Conservation (phyloP, 2,888 invertebrate genomes). For the Caenorhabditis imperialis region DNA sequence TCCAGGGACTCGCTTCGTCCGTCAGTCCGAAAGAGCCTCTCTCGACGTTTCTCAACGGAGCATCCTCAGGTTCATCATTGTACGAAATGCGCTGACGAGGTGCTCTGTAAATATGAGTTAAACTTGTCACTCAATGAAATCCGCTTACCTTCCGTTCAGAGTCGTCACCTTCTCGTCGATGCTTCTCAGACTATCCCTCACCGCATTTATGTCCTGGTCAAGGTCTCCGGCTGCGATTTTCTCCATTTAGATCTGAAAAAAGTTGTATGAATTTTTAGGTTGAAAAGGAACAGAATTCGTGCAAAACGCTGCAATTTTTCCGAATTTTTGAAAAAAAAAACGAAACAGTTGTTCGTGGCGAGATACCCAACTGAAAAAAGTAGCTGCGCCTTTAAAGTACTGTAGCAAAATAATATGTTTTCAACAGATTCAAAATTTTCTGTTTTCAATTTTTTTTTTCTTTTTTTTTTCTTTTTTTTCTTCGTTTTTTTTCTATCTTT, state of each 20-base stretch:
- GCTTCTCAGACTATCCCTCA: constrained; percentile 29
- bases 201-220: constrained; percentile 37
- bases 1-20: constrained; percentile 16
- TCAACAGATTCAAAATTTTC: too few relatives aligned
- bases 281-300: not conserved
- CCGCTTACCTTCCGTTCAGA: constrained; percentile 32
- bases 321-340: too few relatives aligned
- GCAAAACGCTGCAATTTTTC: too few relatives aligned
- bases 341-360: not conserved
- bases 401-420: not conserved
- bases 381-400: not conserved
- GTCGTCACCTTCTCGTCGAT: constrained; percentile 44
- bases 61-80: constrained; percentile 31
- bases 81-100: constrained; percentile 43
- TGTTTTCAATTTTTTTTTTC: too few relatives aligned
- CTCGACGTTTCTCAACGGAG: constrained; percentile 25
- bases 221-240: constrained; percentile 41
- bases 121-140: not conserved
- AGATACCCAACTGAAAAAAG: not conserved
- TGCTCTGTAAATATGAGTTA: constrained; percentile 11
- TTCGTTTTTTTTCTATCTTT: too few relatives aligned
- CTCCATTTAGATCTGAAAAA: constrained; percentile 18
- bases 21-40: constrained; percentile 39
- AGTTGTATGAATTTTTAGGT: not conserved
- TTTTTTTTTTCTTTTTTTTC: too few relatives aligned